Conservation (phyloP, 2,888 invertebrate species). For the Myathropa florea region DNA sequence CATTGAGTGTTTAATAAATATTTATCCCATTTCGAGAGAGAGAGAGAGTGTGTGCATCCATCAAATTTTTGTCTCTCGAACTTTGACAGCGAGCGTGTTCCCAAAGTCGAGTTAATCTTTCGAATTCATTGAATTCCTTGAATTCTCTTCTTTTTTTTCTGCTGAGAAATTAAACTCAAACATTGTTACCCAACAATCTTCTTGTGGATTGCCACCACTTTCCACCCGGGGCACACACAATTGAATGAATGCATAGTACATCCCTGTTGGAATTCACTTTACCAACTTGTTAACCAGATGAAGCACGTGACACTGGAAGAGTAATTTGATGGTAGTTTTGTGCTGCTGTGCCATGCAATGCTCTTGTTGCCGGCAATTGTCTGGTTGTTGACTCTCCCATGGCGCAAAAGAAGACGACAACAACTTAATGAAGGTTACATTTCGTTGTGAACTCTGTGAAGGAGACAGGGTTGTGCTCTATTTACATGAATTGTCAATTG, state of each 20-base stretch:
- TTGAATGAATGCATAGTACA: not conserved
- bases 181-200: not conserved
- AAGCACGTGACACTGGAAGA: constrained; percentile 3
- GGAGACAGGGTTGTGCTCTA: not conserved
- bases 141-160: not conserved
- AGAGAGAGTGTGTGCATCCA: not conserved
- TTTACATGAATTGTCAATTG: not conserved
- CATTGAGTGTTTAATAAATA: constrained; percentile 67
- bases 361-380: not conserved
- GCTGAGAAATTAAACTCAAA: not conserved
- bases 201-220: not conserved
- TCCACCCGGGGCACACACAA: not conserved
- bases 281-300: constrained; percentile 24
- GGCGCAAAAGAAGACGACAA: not conserved
- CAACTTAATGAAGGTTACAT: not conserved
- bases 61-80: not conserved
- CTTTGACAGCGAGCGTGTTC: not conserved
- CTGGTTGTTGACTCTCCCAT: not conserved
- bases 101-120: not conserved
- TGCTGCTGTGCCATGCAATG: not conserved
- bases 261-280: constrained; percentile 9
- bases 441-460: not conserved
- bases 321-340: not conserved
- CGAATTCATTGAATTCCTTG: not conserved
- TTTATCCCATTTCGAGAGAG: constrained; percentile 54